Percentiles rank a stretch among this genome's conserved stretches.
These are phyloP conservation scores for Scleropages formosus DNA, from an alignment of 2,797 vertebrate species.

Conservation along the genomic window DNA sequence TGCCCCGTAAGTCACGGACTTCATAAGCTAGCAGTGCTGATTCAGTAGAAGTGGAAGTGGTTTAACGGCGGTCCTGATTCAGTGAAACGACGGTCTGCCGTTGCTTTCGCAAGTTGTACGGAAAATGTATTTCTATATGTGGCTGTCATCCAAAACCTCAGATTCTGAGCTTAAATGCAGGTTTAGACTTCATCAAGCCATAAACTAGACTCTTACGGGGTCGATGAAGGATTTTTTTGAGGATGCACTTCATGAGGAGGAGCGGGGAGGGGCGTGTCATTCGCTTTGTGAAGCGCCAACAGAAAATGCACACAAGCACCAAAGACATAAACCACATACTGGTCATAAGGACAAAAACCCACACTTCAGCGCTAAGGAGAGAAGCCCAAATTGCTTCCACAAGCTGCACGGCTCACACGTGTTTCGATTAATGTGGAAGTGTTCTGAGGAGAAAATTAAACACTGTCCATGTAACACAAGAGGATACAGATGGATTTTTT, in stretches of 20 bases:
- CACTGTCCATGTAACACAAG: neutral
- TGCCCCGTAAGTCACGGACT: neutral
- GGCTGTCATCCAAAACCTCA: constrained; percentile 3
- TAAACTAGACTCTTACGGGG: neutral
- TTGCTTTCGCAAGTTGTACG: neutral
- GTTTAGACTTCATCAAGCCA: constrained; percentile 22
- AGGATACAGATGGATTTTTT: constrained; percentile 24
- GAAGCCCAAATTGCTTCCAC: neutral
- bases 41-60: neutral
- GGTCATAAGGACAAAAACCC: constrained; percentile 21
- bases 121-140: constrained; percentile 13
- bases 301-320: neutral
- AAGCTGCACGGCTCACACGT: neutral
- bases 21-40: neutral
- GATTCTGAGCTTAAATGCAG: neutral
- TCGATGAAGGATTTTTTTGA: neutral
- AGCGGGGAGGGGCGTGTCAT: neutral
- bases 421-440: neutral
- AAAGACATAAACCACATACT: neutral
- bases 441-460: neutral
- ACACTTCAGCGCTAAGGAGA: neutral
- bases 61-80: neutral
- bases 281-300: neutral
- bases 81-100: neutral
- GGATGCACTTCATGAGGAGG: neutral